Evolutionary conservation across 2,113 vertebrate genomes (phyloP).

Genomic region (Chascanopsetta lugubris): DNA sequence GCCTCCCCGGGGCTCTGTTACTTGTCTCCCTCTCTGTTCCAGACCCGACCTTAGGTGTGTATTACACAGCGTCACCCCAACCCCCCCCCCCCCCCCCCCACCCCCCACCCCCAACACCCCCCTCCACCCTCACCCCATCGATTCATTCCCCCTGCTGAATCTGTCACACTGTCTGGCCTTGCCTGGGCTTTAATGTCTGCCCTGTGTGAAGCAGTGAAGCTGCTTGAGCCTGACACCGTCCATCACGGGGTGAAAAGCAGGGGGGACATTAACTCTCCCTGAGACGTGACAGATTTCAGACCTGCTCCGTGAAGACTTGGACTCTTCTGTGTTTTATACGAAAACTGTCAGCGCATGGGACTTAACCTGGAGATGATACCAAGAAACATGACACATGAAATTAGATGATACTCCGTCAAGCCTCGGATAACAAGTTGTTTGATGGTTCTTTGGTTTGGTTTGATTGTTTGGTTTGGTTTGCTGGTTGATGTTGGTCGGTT

Average conservation of each 20-base stretch:
- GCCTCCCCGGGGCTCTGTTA: conserved; percentile 42
- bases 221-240: conserved; percentile 11
- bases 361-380: too few relatives aligned
- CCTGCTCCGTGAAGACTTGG: neutral
- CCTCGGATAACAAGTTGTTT: too few relatives aligned
- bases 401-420: too few relatives aligned
- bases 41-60: conserved; percentile 18
- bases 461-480: too few relatives aligned
- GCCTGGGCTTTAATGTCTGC: conserved; percentile 24
- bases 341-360: too few relatives aligned
- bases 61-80: neutral
- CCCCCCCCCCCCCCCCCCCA: too few relatives aligned
- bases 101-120: too few relatives aligned
- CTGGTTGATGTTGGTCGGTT: too few relatives aligned
- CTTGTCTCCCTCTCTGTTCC: conserved; percentile 41
- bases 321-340: too few relatives aligned
- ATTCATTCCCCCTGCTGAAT: conserved; percentile 28
- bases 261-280: neutral
- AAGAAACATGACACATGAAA: too few relatives aligned
- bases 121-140: too few relatives aligned
- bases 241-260: neutral
- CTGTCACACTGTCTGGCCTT: conserved; percentile 32
- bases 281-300: neutral
- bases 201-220: neutral
- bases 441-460: too few relatives aligned